A percentile compares a stretch with the other conserved stretches of the same genome.
Conservation (phyloP, 2,888 invertebrate species). For the Ophion ellenae region DNA sequence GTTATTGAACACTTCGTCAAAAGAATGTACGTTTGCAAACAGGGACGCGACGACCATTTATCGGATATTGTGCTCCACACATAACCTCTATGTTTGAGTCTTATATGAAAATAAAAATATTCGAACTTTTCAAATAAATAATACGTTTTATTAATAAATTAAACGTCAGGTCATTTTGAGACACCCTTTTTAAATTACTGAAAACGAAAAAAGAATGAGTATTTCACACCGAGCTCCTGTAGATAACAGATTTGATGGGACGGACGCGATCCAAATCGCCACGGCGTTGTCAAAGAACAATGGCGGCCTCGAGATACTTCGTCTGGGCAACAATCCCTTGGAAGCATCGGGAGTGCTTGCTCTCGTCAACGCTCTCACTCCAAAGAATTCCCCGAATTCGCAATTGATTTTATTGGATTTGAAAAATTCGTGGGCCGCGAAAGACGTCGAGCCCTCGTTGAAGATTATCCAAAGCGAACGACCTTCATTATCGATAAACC, state of each 20-base stretch:
- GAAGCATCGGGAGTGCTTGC: constrained; percentile 83
- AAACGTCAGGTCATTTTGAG: too few species aligned
- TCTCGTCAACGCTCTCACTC: constrained; percentile 81
- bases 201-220: neutral
- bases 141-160: too few species aligned
- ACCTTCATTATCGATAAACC: constrained; percentile 78
- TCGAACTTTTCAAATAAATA: too few species aligned
- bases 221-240: neutral
- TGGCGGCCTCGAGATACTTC: constrained; percentile 82
- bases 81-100: too few species aligned
- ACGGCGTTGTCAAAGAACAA: constrained; percentile 83
- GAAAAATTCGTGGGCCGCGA: constrained; percentile 84
- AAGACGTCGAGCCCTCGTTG: constrained; percentile 79
- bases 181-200: neutral
- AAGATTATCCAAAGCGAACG: constrained; percentile 72
- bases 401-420: constrained; percentile 84
- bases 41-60: too few species aligned
- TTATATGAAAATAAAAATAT: too few species aligned
- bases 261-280: constrained; percentile 80
- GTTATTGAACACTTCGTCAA: too few species aligned
- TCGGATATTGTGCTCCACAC: too few species aligned
- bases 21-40: too few species aligned
- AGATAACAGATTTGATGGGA: constrained; percentile 78
- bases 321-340: constrained; percentile 85
- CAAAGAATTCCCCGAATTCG: constrained; percentile 74